Base-by-base conservation (phyloP, 2,888 invertebrate genomes). In the Pyrochroa serraticornis region DNA sequence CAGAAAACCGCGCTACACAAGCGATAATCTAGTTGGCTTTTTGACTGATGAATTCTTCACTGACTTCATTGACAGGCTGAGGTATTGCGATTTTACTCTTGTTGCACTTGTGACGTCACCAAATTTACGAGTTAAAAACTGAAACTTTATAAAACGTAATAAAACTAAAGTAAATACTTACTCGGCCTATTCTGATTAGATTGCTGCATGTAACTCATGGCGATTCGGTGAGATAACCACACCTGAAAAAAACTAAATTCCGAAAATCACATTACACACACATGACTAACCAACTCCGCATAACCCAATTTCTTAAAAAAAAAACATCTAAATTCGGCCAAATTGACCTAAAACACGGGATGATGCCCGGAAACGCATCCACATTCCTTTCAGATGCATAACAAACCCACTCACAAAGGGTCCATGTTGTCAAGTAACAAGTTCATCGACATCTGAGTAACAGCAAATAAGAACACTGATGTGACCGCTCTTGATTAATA, bases 161-260 rank as follows among this genome's bases (percentile, higher is more conserved):
- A 41, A 36, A 54, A 64, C 54, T 57, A 42, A 43, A 48, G 50
- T 39, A 32, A 58, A 59, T 43, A 90, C 91, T 90, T 83, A 92
- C 92, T 91, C 76, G 90, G 88, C 79, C 92, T 87, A 78, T 88
- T 89, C 82, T 91, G 92, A 71, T 90, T 86, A n/a, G n/a, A n/a
- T n/a, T n/a, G n/a, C n/a, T n/a, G n/a, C 86, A 91, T 89, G 83
- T 91, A 92, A 85, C 91, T 92, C 92, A 92, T 92, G 85, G 83
- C 88, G 86, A 82, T 50, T 57, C 31, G 63, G 64, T 66, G 65
- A 43, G 58, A 64, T 58, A 47, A 65, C 69, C 72, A 73, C 75
- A 75, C 75, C 75, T 77, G 64, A 50, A 73, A n/a, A n/a, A 73
- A 46, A 62, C 9, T 32, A 33, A 50, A 43, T 55, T 55, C 41